phyloP scores from a whole-genome alignment of 2,113 vertebrate species.

The Acrocephalus kingi region DNA sequence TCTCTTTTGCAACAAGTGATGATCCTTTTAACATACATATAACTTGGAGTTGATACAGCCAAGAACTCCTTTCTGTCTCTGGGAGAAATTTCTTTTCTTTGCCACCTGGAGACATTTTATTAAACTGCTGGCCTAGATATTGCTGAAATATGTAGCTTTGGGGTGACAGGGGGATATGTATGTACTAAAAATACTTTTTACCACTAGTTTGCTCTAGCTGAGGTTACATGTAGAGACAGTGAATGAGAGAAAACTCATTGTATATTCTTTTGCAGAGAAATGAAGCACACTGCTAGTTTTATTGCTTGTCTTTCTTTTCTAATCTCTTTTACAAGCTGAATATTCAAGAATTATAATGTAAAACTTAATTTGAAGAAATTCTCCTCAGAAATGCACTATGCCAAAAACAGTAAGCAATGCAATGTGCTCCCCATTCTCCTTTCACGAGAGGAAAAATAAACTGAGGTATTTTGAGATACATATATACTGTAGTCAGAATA shows the following conservation, averaged over 20 bases:
- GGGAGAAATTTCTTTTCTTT: neutral
- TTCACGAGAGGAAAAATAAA: neutral
- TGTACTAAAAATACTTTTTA: neutral
- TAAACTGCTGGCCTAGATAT: neutral
- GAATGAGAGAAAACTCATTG: neutral
- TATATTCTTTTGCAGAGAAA: constrained; percentile 4
- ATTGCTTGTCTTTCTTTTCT: neutral
- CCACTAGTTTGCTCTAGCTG: neutral
- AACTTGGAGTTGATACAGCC: neutral
- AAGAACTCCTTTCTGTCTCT: neutral
- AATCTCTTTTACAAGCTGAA: neutral
- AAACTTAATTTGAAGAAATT: neutral
- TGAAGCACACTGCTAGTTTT: neutral
- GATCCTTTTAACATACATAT: neutral
- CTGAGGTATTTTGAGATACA: neutral
- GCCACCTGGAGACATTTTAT: neutral
- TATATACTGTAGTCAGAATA: neutral
- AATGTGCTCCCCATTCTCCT: neutral
- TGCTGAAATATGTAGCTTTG: neutral
- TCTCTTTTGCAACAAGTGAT: neutral
- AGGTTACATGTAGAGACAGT: neutral
- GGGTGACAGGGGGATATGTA: neutral
- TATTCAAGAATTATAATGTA: neutral
- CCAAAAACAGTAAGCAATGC: neutral
- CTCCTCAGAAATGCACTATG: neutral